Conservation (phyloP, 2,888 invertebrate species). For the Ochropleura leucogaster region DNA sequence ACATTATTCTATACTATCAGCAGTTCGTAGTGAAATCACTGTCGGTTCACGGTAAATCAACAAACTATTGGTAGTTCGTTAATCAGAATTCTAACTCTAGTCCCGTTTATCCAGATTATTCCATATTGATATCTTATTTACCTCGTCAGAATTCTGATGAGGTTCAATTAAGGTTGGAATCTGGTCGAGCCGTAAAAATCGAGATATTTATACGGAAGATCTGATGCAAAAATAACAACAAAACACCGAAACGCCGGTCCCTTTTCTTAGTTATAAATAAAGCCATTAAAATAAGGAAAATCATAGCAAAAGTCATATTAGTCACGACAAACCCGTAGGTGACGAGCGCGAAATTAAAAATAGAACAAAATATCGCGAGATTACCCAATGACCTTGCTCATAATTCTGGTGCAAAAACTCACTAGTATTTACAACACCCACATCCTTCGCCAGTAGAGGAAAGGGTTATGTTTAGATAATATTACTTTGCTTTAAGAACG, state of each 20-base stretch:
- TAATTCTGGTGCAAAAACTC: constrained; percentile 58
- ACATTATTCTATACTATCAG: not conserved
- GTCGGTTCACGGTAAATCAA: not conserved
- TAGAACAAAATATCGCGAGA: constrained; percentile 42
- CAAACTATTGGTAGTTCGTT: constrained; percentile 11
- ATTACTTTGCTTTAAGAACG: constrained; percentile 48
- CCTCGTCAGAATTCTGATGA: not conserved
- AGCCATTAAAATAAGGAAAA: constrained; percentile 10
- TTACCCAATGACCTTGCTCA: constrained; percentile 58
- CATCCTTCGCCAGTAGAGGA: constrained; percentile 31
- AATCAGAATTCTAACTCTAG: constrained; percentile 8
- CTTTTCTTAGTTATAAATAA: not conserved
- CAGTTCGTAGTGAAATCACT: not conserved
- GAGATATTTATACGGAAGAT: not conserved
- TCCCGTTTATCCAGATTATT: not conserved
- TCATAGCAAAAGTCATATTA: constrained; percentile 14
- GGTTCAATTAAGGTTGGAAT: constrained; percentile 1
- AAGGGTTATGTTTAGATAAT: constrained; percentile 63
- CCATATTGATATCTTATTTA: constrained; percentile 11
- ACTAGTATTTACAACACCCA: constrained; percentile 57
- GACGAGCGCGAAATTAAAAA: constrained; percentile 46
- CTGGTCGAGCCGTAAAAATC: not conserved
- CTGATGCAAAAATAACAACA: not conserved
- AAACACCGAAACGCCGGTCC: not conserved
- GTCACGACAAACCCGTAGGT: constrained; percentile 10